Conservation (phyloP, 2,888 invertebrate species). For the Andrena marginata region DNA sequence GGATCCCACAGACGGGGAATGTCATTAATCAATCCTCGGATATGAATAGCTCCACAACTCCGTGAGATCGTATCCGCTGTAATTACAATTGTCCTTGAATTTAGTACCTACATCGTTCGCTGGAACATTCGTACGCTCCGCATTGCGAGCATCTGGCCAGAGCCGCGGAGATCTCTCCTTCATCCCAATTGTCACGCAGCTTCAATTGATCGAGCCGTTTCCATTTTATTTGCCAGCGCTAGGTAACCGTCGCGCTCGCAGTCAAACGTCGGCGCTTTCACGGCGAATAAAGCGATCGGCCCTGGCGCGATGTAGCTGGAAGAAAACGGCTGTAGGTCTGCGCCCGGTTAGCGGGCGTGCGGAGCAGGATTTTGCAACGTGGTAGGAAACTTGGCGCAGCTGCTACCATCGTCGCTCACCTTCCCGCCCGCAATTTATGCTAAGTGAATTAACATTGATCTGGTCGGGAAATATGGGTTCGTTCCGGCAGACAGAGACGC, state of each 20-base stretch:
- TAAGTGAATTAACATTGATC: conserved; percentile 73
- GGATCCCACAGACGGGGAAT: background rate
- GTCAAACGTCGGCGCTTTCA: background rate
- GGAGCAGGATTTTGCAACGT: conserved; percentile 49
- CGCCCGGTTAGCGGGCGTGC: conserved; percentile 47
- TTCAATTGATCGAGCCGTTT: conserved; percentile 17
- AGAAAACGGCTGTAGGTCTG: conserved; percentile 30
- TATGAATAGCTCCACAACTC: background rate
- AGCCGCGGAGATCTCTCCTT: background rate
- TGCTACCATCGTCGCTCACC: conserved; percentile 59
- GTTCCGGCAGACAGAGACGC: conserved; percentile 39
- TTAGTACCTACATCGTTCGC: background rate
- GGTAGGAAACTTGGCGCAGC: conserved; percentile 64
- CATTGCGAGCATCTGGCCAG: background rate
- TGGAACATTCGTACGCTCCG: background rate
- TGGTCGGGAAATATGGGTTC: conserved; percentile 55
- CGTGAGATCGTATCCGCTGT: background rate
- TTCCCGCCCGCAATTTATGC: conserved; percentile 64
- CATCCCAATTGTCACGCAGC: background rate
- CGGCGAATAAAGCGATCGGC: conserved; percentile 25
- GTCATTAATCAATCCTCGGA: conserved; percentile 5
- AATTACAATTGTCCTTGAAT: background rate
- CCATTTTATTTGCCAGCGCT: background rate
- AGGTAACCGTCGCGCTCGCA: background rate
- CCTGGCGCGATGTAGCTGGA: conserved; percentile 31